phyloP scores from a whole-genome alignment of 1,140 invertebrate species.

The Propsilocerus akamusi region DNA sequence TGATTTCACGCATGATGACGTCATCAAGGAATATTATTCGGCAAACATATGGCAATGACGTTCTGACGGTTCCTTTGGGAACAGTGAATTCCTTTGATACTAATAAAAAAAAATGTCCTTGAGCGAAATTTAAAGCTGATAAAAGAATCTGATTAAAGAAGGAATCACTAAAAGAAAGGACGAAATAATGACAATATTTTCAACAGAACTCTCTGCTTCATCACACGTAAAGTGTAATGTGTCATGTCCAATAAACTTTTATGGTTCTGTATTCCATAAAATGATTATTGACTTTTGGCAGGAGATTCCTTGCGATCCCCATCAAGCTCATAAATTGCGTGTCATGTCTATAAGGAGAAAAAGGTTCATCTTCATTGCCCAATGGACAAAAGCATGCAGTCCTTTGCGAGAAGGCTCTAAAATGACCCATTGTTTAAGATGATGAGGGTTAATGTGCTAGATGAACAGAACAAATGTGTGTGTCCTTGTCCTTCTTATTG shows the following conservation, averaged over 20 bases:
- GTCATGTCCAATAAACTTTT: neutral
- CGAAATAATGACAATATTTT: neutral
- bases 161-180: neutral
- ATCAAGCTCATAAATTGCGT: neutral
- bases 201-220: neutral
- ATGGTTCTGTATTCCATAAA: neutral
- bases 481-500: too few species aligned
- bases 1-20: too few species aligned
- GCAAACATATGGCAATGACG: too few species aligned
- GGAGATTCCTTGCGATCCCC: neutral
- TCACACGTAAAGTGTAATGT: too few species aligned
- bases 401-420: neutral
- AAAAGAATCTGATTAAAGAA: neutral
- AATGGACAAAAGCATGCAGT: neutral
- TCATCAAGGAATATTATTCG: too few species aligned
- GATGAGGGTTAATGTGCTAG: neutral
- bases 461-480: neutral
- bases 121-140: constrained; percentile 1
- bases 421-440: neutral
- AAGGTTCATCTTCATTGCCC: neutral
- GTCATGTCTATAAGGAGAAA: neutral
- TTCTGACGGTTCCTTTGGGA: too few species aligned
- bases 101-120: neutral
- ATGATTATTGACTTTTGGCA: neutral
- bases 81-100: too few species aligned